phyloP scores from a whole-genome alignment of 2,888 invertebrate species.

The Limnephilus rhombicus region DNA sequence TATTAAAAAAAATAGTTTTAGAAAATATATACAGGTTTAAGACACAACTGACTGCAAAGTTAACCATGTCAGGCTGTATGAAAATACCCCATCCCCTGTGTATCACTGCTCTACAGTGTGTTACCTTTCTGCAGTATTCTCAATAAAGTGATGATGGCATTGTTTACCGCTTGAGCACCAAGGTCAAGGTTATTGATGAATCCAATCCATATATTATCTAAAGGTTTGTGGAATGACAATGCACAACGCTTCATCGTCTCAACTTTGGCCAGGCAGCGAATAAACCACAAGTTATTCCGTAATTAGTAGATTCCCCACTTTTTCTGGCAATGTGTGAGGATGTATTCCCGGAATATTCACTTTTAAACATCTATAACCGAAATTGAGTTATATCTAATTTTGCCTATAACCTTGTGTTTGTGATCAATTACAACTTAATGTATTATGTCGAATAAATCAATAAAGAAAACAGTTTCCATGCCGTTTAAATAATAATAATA shows the following conservation, averaged over 20 bases:
- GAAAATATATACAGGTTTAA: too few relatives aligned
- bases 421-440: neutral
- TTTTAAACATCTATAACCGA: neutral
- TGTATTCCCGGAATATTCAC: neutral
- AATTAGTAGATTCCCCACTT: neutral
- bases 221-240: neutral
- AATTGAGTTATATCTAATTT: neutral
- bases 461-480: neutral
- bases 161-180: too few relatives aligned
- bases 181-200: neutral
- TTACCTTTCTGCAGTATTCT: too few relatives aligned
- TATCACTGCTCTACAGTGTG: too few relatives aligned
- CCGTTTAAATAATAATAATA: neutral
- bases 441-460: neutral
- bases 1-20: too few relatives aligned
- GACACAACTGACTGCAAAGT: too few relatives aligned
- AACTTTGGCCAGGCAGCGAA: neutral
- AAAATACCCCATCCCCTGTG: neutral
- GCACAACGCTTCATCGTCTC: neutral
- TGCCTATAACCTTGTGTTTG: neutral
- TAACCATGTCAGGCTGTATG: too few relatives aligned
- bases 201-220: too few relatives aligned
- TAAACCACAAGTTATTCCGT: neutral
- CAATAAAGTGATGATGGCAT: too few relatives aligned
- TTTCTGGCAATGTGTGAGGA: neutral